Base-by-base conservation (phyloP, 2,888 invertebrate genomes). In the Hipparchia sbordonii region DNA sequence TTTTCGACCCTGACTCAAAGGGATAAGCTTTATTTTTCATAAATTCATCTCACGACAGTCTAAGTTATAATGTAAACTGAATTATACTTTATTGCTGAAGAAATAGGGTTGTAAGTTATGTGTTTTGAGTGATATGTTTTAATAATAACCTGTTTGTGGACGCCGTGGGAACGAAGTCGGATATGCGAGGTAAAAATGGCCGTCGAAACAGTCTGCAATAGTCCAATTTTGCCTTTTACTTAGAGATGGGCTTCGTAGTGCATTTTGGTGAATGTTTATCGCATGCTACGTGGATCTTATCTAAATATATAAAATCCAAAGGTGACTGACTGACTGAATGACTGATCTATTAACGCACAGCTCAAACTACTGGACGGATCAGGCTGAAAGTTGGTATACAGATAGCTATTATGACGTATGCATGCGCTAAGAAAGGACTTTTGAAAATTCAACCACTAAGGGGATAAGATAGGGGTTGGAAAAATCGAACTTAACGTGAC, bases 191-290 rank as follows among this genome's bases (percentile, higher is more conserved):
- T 90, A 90, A 92, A 92, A 92, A 92, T 90, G 91, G 85, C 90
- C 86, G 90, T 90, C 90, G 90, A 92, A 90, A 90, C 91, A 87
- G 88, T 87, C 90, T 90, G 93, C 92, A 92, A 92, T 93, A 93
- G 92, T 93, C 93, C 91, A 93, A 93, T 93, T 93, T 92, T 90
- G 92, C 88, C 92, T 93, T 92, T 93, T 93, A 92, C 93, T 92
- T 91, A 92, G 91, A 89, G 70, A 70, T 70, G 70, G 62, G 51
- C 62, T 70, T 13, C 33, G 45, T 56, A 63, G 63, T 90, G 86
- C 87, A 59, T 59, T 68, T 68, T 12, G n/a, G 67, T 68, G 67
- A 68, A 68, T 59, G 59, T 59, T 67, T 2, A 8, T n/a, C 4
- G 4, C 6, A 65, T 23, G 10, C 12, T 60, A 6, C 48, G 7